Base-by-base conservation (phyloP, 2,888 invertebrate genomes). In the Scaptomyza tumidula region DNA sequence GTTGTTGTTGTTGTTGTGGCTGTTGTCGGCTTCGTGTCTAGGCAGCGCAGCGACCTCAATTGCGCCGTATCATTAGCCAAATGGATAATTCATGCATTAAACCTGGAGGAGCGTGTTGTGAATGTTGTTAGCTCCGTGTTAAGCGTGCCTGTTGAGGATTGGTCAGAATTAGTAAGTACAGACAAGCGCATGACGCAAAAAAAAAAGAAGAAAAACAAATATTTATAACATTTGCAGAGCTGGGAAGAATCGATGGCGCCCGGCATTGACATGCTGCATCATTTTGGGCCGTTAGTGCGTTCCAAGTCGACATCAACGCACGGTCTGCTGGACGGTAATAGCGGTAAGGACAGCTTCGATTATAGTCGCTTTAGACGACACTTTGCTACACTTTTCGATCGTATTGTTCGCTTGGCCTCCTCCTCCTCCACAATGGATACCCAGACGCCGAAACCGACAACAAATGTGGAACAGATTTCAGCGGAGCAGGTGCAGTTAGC, bases 191-290 rank as follows among this genome's bases (percentile, higher is more conserved):
- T 58, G 31, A 45, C 33, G 49, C 35, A 64, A 35, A 6, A 0
- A n/a, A 31, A 62, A 35, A 7, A 24, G 19, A 10, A 7, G 4
- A 53, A 49, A 45, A 29, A 9, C 9, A n/a, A 13, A 31, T n/a
- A 7, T 1, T 1, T 11, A 6, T 46, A 39, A 14, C 3, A 7
- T 27, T 19, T 35, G 11, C 19, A 92, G 92, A 91, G 89, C 61
- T 92, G 92, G 92, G 92, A 92, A 66, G 91, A 92, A 70, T 89
- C 91, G 7, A 88, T 91, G 84, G 90, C 91, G 9, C 90, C 92
- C 4, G 91, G 91, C 50, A 88, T 92, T 39, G 91, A 91, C 70
- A 90, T 92, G 90, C 78, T 92, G 29, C 90, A 90, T 65, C 91
- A 91, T 64, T 90, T 91, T 62, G 92, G 91, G 0, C 91, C 92